Evolutionary conservation across 2,113 vertebrate genomes (phyloP).

Genomic region (Notothenia coriiceps): DNA sequence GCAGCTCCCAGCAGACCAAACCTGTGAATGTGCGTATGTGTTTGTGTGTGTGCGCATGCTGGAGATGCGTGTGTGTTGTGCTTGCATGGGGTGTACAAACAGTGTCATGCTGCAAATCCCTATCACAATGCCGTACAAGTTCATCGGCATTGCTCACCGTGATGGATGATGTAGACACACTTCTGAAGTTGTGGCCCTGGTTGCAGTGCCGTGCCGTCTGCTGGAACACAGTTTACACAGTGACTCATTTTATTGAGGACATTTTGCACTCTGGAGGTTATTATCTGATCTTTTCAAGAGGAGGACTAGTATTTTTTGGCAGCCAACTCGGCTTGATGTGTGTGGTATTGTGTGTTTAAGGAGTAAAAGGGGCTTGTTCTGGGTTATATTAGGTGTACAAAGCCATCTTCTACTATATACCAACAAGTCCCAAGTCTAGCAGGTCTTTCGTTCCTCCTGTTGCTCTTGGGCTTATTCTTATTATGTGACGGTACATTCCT

Average conservation of each 20-base stretch:
- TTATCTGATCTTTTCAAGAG: constrained; percentile 6
- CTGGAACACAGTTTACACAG: background rate
- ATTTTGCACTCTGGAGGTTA: background rate
- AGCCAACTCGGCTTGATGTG: background rate
- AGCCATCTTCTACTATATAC: background rate
- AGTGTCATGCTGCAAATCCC: constrained; percentile 66
- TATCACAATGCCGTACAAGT: constrained; percentile 65
- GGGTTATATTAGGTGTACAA: background rate
- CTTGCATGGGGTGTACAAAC: constrained; percentile 65
- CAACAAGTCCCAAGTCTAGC: background rate
- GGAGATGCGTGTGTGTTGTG: constrained; percentile 31
- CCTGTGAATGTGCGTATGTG: background rate
- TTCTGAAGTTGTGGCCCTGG: background rate
- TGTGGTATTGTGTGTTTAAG: constrained; percentile 6
- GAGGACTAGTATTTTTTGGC: background rate
- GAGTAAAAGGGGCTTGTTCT: background rate
- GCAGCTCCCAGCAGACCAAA: constrained; percentile 9
- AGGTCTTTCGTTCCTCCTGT: background rate
- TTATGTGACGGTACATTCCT: constrained; percentile 70
- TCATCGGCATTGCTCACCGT: constrained; percentile 52
- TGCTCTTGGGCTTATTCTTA: constrained; percentile 49
- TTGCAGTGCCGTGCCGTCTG: constrained; percentile 23
- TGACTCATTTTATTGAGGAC: constrained; percentile 19
- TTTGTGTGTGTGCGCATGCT: constrained; percentile 26
- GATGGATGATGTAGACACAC: constrained; percentile 60